Evolutionary conservation across 2,888 invertebrate genomes (phyloP).

Genomic region (Pegoplata infirma): DNA sequence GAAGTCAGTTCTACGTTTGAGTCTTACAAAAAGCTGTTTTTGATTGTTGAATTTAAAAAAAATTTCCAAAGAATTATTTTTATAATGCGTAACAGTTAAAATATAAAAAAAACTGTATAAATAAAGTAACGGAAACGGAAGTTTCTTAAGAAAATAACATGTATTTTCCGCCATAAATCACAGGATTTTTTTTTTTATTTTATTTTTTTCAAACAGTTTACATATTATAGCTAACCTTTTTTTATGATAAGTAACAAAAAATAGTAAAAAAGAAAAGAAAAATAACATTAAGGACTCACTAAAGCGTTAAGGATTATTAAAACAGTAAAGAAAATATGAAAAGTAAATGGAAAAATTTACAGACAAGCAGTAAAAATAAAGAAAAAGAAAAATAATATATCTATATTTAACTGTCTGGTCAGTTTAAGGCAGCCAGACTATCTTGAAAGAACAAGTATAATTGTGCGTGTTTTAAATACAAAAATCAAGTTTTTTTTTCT

Average conservation of each 20-base stretch:
- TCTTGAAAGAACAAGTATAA: neutral
- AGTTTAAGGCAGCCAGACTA: neutral
- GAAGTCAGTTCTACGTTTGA: neutral
- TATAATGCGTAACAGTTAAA: constrained; percentile 16
- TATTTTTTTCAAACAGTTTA: no score
- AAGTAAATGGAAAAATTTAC: neutral
- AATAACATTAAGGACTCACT: neutral
- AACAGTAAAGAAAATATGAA: neutral
- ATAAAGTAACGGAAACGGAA: constrained; percentile 49
- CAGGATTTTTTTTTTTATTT: constrained; percentile 18
- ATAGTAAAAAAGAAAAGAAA: neutral
- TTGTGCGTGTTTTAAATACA: neutral
- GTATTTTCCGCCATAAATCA: constrained; percentile 50
- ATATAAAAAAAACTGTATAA: neutral
- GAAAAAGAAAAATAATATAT: no score
- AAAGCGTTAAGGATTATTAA: neutral
- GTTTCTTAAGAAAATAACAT: constrained; percentile 49
- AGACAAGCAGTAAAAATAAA: no score
- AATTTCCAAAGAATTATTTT: constrained; percentile 7
- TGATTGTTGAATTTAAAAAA: neutral
- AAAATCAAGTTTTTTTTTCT: neutral
- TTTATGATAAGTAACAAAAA: no score
- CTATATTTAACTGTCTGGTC: neutral
- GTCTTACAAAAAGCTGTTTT: neutral
- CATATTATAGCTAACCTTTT: neutral